A percentile compares a stretch with the other conserved stretches of the same genome.
phyloP scores from a whole-genome alignment of 2,113 vertebrate genomes.

The Petaurus breviceps region DNA sequence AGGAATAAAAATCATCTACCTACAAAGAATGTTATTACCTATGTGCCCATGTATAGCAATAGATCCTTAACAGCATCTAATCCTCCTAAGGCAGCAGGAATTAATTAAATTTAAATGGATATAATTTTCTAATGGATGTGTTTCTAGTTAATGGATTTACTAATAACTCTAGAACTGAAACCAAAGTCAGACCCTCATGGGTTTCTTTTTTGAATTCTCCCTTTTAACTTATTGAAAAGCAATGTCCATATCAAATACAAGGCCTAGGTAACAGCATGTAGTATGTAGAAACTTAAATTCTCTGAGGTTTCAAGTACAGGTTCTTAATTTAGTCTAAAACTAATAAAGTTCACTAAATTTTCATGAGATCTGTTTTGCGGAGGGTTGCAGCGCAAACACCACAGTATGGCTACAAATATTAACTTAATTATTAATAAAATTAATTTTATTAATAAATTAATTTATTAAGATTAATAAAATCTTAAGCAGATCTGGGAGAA shows the following conservation, averaged over 20 bases:
- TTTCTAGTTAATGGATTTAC: background rate
- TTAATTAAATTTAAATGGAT: background rate
- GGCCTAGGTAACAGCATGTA: background rate
- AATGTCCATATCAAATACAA: background rate
- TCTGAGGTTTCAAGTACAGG: background rate
- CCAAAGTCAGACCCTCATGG: background rate
- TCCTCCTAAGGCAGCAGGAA: background rate
- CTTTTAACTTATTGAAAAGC: background rate
- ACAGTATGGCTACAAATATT: background rate
- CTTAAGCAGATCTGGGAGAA: background rate
- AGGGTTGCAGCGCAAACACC: background rate
- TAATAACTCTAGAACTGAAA: background rate
- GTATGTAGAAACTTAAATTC: background rate
- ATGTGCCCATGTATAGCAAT: background rate
- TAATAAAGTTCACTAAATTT: background rate
- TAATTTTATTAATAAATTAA: too few relatives aligned
- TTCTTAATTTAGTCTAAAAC: background rate
- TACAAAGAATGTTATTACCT: background rate
- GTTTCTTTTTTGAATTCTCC: background rate
- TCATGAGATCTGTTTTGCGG: background rate
- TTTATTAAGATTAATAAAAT: too few relatives aligned
- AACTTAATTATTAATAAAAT: too few relatives aligned
- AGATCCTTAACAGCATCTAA: background rate
- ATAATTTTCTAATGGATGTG: background rate
- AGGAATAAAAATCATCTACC: background rate